These are phyloP conservation scores for Cottoperca gobio DNA, from an alignment of 2,797 vertebrate genomes.

Conservation along the genomic window DNA sequence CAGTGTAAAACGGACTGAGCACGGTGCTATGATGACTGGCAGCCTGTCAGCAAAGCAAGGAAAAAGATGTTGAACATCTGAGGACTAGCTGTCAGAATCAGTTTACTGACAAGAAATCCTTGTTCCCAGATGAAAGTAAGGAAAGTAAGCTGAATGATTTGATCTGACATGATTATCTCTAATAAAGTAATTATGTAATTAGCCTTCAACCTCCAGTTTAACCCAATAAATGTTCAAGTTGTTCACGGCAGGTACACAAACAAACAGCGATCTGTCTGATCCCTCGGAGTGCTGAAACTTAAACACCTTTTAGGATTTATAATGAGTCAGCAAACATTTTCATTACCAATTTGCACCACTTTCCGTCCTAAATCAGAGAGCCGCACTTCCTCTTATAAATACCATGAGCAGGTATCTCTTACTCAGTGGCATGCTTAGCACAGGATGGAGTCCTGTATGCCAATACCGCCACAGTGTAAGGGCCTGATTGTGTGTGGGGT, in stretches of 20 bases:
- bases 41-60: conserved; percentile 31
- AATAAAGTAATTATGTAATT: conserved; percentile 81
- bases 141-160: conserved; percentile 54
- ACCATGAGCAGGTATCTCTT: conserved; percentile 78
- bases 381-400: conserved; percentile 79
- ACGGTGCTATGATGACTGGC: conserved; percentile 29
- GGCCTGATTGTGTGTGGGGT: conserved; percentile 75
- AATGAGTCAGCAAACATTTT: conserved; percentile 84
- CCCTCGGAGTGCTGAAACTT: conserved; percentile 47
- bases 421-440: conserved; percentile 71
- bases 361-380: conserved; percentile 65
- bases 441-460: conserved; percentile 78
- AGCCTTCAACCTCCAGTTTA: conserved; percentile 51
- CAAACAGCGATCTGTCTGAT: conserved; percentile 74
- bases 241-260: conserved; percentile 64
- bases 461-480: conserved; percentile 74
- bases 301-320: conserved; percentile 60
- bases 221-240: conserved; percentile 72
- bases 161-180: conserved; percentile 73
- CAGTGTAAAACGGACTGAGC: background rate
- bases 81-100: conserved; percentile 43
- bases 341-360: conserved; percentile 71
- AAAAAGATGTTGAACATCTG: conserved; percentile 35
- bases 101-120: conserved; percentile 65
- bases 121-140: conserved; percentile 76